phyloP scores from a whole-genome alignment of 1,140 invertebrate genomes.

The Euura lappo region DNA sequence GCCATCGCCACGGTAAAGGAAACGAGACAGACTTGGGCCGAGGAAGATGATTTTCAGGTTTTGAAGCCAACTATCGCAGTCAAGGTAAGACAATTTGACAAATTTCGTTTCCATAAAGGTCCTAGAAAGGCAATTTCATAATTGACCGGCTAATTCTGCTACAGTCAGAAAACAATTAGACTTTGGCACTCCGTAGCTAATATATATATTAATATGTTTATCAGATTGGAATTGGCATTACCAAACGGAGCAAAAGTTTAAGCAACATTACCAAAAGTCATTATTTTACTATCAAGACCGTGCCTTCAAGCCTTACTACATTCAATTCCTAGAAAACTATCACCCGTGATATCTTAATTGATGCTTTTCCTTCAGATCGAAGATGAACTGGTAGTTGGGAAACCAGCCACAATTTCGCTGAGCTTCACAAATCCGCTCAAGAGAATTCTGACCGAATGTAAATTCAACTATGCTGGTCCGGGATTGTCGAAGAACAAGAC shows the following conservation, averaged over 20 bases:
- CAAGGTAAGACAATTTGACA: slow-evolving; percentile 53
- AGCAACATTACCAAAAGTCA: no score
- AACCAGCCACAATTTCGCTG: slow-evolving; percentile 62
- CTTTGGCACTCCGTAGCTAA: no score
- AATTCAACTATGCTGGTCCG: slow-evolving; percentile 72
- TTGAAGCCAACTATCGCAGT: slow-evolving; percentile 71
- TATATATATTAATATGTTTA: no score
- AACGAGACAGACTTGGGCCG: slow-evolving; percentile 76
- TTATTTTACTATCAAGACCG: no score
- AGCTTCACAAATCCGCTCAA: slow-evolving; percentile 76
- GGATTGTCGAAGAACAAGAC: slow-evolving; percentile 67
- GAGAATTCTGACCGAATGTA: slow-evolving; percentile 65
- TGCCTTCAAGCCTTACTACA: no score
- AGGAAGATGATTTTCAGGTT: slow-evolving; percentile 78
- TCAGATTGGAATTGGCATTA: no score
- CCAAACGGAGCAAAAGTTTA: no score
- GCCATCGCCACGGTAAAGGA: slow-evolving; percentile 73
- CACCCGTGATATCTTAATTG: neutral
- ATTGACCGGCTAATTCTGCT: no score
- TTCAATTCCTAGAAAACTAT: no score
- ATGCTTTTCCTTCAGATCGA: slow-evolving; percentile 60
- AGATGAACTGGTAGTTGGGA: slow-evolving; percentile 62
- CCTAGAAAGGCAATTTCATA: no score
- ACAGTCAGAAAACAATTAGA: no score
- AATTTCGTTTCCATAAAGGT: no score